A percentile compares a stretch with the other conserved stretches of the same genome.
Evolutionary conservation across 2,888 invertebrate species (phyloP).

Genomic region (Metellina segmentata): DNA sequence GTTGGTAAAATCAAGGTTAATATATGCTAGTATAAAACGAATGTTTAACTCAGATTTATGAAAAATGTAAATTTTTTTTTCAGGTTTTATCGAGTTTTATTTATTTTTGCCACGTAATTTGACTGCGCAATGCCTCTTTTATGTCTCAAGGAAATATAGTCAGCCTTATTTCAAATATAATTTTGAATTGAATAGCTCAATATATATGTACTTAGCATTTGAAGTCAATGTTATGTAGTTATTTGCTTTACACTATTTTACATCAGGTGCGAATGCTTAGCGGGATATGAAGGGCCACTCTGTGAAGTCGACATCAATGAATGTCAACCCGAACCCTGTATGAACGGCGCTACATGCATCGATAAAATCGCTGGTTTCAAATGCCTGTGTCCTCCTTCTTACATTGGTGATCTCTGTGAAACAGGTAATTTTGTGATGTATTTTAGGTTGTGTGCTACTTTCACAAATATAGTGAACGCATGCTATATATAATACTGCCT

Average conservation of each 20-base stretch:
- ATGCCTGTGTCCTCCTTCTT: constrained; percentile 79
- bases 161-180: neutral
- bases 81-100: neutral
- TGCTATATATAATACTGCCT: no score
- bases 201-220: neutral
- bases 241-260: neutral
- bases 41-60: no score
- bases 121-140: neutral
- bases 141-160: neutral
- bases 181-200: neutral
- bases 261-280: constrained; percentile 83
- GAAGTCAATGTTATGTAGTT: neutral
- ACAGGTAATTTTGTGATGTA: constrained; percentile 75
- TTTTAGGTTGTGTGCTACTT: no score
- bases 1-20: no score
- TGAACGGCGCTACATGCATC: constrained; percentile 79
- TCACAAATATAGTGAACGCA: no score
- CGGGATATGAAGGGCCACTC: constrained; percentile 83
- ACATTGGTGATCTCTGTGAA: constrained; percentile 78
- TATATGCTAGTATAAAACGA: no score
- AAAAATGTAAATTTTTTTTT: neutral
- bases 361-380: constrained; percentile 77
- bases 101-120: neutral
- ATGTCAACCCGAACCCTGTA: constrained; percentile 81
- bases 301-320: constrained; percentile 82